Percentiles rank a stretch among this genome's conserved stretches.
phyloP scores from a whole-genome alignment of 2,113 vertebrate genomes.

The Carlito syrichta region DNA sequence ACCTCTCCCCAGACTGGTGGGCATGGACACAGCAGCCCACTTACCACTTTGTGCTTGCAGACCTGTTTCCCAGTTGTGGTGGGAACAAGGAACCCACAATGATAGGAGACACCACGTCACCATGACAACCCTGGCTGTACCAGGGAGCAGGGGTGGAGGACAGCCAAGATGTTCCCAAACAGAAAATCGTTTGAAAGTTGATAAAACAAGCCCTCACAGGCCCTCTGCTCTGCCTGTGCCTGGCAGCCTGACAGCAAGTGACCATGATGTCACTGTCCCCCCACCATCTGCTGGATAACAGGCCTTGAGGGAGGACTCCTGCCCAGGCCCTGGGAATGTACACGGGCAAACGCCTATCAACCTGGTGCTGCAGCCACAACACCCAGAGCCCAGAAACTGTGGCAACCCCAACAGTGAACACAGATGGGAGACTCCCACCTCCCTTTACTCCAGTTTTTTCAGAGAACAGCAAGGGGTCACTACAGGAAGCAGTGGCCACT shows the following conservation, averaged over 20 bases:
- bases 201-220: neutral
- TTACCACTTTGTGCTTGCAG: neutral
- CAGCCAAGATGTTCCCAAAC: neutral
- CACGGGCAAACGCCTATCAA: neutral
- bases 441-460: neutral
- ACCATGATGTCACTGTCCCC: accelerated
- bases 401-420: neutral
- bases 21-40: neutral
- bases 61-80: neutral
- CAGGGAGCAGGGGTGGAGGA: neutral
- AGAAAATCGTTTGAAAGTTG: neutral
- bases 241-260: neutral
- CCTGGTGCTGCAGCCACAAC: neutral
- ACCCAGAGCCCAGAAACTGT: too few species aligned
- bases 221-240: neutral
- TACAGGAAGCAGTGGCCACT: too few species aligned
- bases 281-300: neutral
- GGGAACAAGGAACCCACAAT: neutral
- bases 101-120: neutral
- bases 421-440: neutral
- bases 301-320: neutral
- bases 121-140: neutral
- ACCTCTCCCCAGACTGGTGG: neutral
- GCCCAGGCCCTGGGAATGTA: accelerated
- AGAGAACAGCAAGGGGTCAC: neutral